Evolutionary conservation across 2,797 vertebrate genomes (phyloP).

Genomic region (Pterois miles): DNA sequence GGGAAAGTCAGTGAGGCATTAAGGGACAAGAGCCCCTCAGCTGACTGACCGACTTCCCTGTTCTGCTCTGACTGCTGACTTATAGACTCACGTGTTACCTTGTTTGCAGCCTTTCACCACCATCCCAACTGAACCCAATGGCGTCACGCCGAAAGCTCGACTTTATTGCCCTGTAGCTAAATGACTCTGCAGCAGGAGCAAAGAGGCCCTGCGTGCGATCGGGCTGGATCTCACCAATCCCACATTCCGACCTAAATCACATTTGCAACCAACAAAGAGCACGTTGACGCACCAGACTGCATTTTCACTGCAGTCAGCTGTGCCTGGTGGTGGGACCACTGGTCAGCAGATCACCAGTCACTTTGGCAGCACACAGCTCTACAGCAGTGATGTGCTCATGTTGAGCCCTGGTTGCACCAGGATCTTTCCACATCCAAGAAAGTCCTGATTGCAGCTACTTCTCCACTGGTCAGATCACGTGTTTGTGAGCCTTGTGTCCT

Average conservation of each 20-base stretch:
- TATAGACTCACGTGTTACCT: conserved; percentile 52
- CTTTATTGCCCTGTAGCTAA: conserved; percentile 49
- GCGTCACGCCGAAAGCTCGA: conserved; percentile 54
- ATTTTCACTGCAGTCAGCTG: conserved; percentile 58
- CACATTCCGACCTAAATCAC: conserved; percentile 77
- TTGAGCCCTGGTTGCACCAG: conserved; percentile 12
- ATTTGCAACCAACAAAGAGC: conserved; percentile 74
- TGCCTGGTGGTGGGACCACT: conserved; percentile 36
- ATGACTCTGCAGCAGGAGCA: conserved; percentile 48
- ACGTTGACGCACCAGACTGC: conserved; percentile 53
- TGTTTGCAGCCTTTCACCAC: conserved; percentile 47
- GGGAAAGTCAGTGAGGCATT: conserved; percentile 73
- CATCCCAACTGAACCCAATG: conserved; percentile 40
- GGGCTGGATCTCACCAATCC: conserved; percentile 47
- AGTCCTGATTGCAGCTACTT: conserved; percentile 29
- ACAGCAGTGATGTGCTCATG: conserved; percentile 28
- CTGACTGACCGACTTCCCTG: conserved; percentile 49
- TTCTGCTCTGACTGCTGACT: conserved; percentile 47
- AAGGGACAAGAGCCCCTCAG: conserved; percentile 78
- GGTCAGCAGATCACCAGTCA: conserved; percentile 67
- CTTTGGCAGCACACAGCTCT: conserved; percentile 40
- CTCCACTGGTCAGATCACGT: conserved; percentile 48
- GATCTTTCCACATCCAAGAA: conserved; percentile 32
- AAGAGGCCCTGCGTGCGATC: conserved; percentile 44
- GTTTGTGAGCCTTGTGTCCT: conserved; percentile 42